Evolutionary conservation across 2,113 vertebrate genomes (phyloP).

Genomic region (Nansenia antarctica): DNA sequence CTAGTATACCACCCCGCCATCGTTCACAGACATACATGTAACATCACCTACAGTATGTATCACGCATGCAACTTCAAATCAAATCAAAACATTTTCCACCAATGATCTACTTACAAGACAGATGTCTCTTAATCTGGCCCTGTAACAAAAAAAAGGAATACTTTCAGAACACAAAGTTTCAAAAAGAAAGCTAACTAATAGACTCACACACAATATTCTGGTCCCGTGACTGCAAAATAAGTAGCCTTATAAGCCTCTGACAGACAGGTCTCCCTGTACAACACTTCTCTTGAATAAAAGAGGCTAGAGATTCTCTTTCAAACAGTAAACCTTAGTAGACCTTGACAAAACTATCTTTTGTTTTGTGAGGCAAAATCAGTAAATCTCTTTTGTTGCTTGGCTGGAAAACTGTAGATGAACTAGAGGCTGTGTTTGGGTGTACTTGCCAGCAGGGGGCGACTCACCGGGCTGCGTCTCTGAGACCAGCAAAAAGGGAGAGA

Average conservation of each 20-base stretch:
- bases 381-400: not conserved
- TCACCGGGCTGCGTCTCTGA: slow-evolving; percentile 99
- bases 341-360: no score
- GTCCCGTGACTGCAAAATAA: no score
- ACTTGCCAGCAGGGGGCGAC: slow-evolving; percentile 59
- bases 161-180: no score
- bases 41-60: no score
- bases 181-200: no score
- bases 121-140: slow-evolving; percentile 92
- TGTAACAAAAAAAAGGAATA: slow-evolving; percentile 83
- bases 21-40: no score
- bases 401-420: slow-evolving; percentile 4
- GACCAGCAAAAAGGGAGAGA: slow-evolving; percentile 98
- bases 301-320: no score
- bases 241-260: no score
- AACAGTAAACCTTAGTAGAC: no score
- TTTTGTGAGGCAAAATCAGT: not conserved
- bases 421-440: slow-evolving; percentile 14
- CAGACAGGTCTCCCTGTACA: not conserved
- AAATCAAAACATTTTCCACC: not conserved
- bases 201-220: no score
- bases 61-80: not conserved
- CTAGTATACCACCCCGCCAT: no score
- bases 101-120: slow-evolving; percentile 90
- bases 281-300: not conserved